Base-by-base conservation (phyloP, 2,888 invertebrate genomes). In the Tinea pellionella region DNA sequence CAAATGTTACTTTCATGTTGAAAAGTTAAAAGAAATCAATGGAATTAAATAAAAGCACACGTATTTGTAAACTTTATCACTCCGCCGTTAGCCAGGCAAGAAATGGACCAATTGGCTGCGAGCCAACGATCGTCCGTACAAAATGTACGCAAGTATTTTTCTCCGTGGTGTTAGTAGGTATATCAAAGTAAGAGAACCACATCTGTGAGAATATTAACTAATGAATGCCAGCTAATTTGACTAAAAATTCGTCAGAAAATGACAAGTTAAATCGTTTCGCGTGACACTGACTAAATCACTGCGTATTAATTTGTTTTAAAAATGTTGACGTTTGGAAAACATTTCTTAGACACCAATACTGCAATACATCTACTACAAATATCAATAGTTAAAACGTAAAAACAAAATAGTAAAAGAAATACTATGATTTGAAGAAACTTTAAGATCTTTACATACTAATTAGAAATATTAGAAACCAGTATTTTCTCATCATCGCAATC, bases 91-190 rank as follows among this genome's bases (percentile, higher is more conserved):
- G 32, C 32, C 32, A 32, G 32, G 16, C 32, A 16, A 57, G 57
- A 84, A 81, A 82, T 78, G 79, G 75, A 82, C 74, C 76, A 79
- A 67, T 77, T 86, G 86, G 86, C 80, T 64, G 1, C 8, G 11
- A 57, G 79, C 86, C 86, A 85, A 75, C 24, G 61, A 32, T 53
- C 24, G 11, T 24, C 24, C 4, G 24, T 19, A 57, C 18, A 15
- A 57, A 57, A 30, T 15, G 18, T n/a, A 57, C 57, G 57, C 30
- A 57, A 32, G 30, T 29, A 43, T 59, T 41, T 59, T 59, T 59
- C 30, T 13, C 13, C 59, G 16, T 47, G 29, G 15, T 57, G 16
- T 47, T 16, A 70, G 73, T 72, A 70, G 70, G 73, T 72, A 70
- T 73, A 75, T 71, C 65, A 16, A 57, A 58, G 55, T 24, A 41